A percentile compares a stretch with the other conserved stretches of the same genome.
These are phyloP conservation scores for Urocynchramus pylzowi DNA, from an alignment of 2,113 vertebrate genomes.

Conservation along the genomic window DNA sequence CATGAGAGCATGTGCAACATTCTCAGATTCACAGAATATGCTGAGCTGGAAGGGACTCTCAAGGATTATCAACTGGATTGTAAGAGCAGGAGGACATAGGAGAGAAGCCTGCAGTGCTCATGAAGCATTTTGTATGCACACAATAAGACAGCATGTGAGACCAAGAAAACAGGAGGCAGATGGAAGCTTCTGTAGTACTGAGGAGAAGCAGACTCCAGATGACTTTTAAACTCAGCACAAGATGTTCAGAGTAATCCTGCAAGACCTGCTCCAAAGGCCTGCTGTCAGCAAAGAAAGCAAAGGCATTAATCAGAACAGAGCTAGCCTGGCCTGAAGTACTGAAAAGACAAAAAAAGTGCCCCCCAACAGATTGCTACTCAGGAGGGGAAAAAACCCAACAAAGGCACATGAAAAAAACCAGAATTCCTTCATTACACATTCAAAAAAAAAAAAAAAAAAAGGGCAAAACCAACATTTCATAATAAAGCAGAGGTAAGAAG, in stretches of 20 bases:
- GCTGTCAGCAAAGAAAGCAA: background rate
- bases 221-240: background rate
- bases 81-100: background rate
- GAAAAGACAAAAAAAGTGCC: background rate
- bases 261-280: background rate
- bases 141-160: background rate
- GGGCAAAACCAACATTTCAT: background rate
- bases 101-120: background rate
- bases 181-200: background rate
- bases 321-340: background rate
- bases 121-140: rapidly evolving
- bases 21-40: background rate
- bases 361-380: background rate
- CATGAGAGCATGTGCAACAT: background rate
- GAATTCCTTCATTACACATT: background rate
- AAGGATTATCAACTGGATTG: background rate
- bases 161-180: background rate
- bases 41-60: background rate
- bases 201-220: background rate
- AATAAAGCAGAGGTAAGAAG: background rate
- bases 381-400: background rate
- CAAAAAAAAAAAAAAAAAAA: background rate
- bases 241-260: background rate
- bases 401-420: background rate
- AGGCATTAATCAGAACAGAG: background rate